These are phyloP conservation scores for Tachina grossa DNA, from an alignment of 2,888 invertebrate genomes.

Conservation along the genomic window DNA sequence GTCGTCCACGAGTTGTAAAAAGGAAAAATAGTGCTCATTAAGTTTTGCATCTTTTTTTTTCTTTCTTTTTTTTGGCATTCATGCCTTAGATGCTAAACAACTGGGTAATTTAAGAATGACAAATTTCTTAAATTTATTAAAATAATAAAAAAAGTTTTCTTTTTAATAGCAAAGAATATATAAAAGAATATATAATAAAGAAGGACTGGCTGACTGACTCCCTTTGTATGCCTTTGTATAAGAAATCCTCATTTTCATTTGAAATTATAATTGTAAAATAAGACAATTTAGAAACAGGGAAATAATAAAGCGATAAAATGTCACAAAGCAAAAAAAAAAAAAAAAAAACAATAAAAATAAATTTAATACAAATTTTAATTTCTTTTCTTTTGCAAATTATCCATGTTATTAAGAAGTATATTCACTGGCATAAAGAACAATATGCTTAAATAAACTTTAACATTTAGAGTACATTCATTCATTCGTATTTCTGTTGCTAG, in stretches of 20 bases:
- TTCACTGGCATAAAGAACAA: slow-evolving; percentile 10
- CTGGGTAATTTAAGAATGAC: slow-evolving; percentile 59
- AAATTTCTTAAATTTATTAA: slow-evolving; percentile 57
- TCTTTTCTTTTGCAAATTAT: neutral
- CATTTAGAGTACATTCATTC: neutral
- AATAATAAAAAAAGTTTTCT: slow-evolving; percentile 20
- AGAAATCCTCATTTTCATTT: neutral
- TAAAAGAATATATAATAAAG: neutral
- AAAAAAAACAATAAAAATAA: neutral
- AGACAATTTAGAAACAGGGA: slow-evolving; percentile 1
- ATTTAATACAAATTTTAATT: slow-evolving; percentile 21
- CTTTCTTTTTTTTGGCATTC: neutral
- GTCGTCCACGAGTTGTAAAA: neutral
- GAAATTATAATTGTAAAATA: slow-evolving; percentile 16
- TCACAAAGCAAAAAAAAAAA: neutral
- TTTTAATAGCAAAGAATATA: too few species aligned
- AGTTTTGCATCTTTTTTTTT: slow-evolving; percentile 23
- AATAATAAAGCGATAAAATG: neutral
- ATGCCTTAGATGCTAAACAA: slow-evolving; percentile 16
- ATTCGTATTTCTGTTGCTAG: neutral
- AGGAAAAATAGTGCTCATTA: slow-evolving; percentile 56
- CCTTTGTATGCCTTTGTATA: neutral
- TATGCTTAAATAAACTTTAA: slow-evolving; percentile 30
- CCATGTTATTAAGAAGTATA: neutral
- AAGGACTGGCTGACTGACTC: neutral